Conservation (phyloP, 2,888 invertebrate species). For the Lacanobia oleracea region DNA sequence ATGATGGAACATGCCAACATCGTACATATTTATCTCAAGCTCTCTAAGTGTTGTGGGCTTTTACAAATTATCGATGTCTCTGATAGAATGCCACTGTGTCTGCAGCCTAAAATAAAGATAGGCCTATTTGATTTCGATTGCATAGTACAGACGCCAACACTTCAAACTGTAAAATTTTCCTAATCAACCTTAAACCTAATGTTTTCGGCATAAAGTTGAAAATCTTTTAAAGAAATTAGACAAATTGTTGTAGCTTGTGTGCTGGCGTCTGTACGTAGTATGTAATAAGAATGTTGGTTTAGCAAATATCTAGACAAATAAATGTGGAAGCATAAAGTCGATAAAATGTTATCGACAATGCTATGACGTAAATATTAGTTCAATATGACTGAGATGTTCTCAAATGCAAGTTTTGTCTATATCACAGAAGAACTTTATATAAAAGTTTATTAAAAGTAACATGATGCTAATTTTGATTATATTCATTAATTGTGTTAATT, state of each 20-base stretch:
- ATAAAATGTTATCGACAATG: not conserved
- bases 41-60: not conserved
- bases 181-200: too few species aligned
- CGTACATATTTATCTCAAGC: too few species aligned
- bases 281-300: not conserved
- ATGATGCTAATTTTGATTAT: not conserved
- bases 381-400: conserved; percentile 10
- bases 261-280: not conserved
- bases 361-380: conserved; percentile 7
- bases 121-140: not conserved
- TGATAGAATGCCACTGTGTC: not conserved
- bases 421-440: not conserved
- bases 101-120: not conserved
- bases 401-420: conserved; percentile 2
- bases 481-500: not conserved
- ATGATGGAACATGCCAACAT: too few species aligned
- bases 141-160: not conserved
- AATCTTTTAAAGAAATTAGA: too few species aligned
- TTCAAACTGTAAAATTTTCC: too few species aligned
- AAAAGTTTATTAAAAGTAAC: not conserved
- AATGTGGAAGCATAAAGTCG: not conserved
- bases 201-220: too few species aligned
- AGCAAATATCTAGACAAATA: not conserved
- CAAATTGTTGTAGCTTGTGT: too few species aligned
- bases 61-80: not conserved